phyloP scores from a whole-genome alignment of 2,113 vertebrate species.

The Hemiprocne comata region DNA sequence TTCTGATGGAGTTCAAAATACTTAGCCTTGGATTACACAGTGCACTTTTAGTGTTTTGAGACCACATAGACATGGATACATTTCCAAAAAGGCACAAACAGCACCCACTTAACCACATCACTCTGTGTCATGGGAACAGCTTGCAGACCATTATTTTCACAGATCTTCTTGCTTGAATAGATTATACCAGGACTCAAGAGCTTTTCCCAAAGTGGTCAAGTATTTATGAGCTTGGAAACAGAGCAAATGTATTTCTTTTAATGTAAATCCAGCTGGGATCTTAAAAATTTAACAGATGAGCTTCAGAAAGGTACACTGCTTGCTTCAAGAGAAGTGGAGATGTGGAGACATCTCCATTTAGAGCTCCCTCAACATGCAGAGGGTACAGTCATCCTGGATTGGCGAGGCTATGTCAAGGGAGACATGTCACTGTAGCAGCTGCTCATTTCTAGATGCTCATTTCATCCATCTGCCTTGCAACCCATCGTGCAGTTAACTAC shows the following conservation, averaged over 20 bases:
- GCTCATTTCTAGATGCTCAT: conserved; percentile 22
- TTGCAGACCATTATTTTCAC: neutral
- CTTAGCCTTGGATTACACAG: neutral
- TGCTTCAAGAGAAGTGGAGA: neutral
- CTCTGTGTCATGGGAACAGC: neutral
- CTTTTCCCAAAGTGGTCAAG: neutral
- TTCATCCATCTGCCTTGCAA: conserved; percentile 23
- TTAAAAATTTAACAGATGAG: conserved; percentile 28
- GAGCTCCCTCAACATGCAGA: neutral
- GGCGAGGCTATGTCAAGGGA: neutral
- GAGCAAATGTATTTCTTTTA: conserved; percentile 45
- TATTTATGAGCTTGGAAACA: conserved; percentile 47
- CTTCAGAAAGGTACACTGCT: neutral
- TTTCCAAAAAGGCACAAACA: neutral
- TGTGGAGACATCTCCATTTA: neutral
- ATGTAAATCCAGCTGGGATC: conserved; percentile 1
- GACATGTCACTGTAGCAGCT: neutral
- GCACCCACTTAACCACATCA: neutral
- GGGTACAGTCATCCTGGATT: neutral
- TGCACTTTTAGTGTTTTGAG: neutral
- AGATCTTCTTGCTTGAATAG: conserved; percentile 55
- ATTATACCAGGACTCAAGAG: conserved; percentile 45
- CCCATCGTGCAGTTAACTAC: neutral
- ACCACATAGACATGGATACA: neutral
- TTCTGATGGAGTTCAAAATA: neutral